Conservation (phyloP, 2,797 vertebrate genomes). For the Gallirallus australis region DNA sequence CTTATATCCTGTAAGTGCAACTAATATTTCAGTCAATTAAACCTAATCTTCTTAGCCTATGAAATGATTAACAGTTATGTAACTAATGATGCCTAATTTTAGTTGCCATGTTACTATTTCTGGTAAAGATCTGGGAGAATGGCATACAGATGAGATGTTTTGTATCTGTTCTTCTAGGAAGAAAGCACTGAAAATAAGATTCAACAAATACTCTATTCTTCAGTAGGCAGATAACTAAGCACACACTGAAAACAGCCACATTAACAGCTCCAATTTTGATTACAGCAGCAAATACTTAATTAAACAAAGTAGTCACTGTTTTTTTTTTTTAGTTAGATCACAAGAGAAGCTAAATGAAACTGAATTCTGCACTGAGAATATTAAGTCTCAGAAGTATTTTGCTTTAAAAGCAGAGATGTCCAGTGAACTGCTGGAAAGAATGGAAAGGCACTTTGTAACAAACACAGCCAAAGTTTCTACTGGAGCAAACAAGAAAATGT, state of each 20-base stretch:
- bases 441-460: background rate
- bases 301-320: background rate
- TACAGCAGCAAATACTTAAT: background rate
- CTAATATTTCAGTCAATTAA: constrained; percentile 61
- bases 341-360: background rate
- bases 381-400: background rate
- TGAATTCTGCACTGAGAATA: background rate
- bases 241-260: background rate
- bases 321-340: background rate
- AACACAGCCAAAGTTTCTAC: background rate
- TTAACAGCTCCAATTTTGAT: background rate
- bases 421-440: background rate
- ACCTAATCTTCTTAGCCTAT: constrained; percentile 44
- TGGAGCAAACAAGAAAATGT: background rate
- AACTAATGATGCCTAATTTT: constrained; percentile 52
- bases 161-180: background rate
- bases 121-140: background rate
- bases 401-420: background rate
- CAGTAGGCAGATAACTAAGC: background rate
- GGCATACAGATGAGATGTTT: background rate
- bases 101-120: constrained; percentile 51
- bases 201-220: background rate
- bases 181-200: background rate
- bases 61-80: constrained; percentile 65
- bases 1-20: background rate